Conservation (phyloP, 2,113 vertebrate genomes). For the Campylomormyrus tamandua region DNA sequence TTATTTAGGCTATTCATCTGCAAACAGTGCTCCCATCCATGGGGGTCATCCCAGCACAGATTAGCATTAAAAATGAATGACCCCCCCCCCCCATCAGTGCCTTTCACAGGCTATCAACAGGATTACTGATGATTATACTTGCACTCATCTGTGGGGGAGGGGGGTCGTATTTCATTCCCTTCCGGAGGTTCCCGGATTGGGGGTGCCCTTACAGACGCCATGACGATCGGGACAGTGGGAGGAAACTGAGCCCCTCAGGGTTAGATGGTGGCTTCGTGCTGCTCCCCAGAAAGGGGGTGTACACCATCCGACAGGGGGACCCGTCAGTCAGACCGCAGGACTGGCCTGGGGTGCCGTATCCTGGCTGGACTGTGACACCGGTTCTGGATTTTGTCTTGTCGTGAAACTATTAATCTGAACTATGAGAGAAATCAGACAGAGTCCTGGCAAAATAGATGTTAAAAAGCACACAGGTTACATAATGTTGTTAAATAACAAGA, state of each 20-base stretch:
- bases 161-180: neutral
- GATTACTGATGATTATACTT: neutral
- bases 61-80: neutral
- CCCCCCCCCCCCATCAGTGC: neutral
- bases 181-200: neutral
- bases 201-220: neutral
- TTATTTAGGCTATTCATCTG: neutral
- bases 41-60: neutral
- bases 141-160: neutral
- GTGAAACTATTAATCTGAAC: neutral
- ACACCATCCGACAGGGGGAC: neutral
- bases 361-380: neutral
- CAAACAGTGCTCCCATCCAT: neutral
- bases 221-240: neutral
- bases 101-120: neutral
- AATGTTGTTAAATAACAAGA: neutral
- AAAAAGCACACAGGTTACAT: neutral
- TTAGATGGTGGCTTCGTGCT: neutral
- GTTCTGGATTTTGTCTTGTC: neutral
- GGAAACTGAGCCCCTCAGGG: neutral
- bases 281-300: neutral
- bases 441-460: neutral
- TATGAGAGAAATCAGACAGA: neutral
- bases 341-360: neutral
- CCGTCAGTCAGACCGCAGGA: neutral